These are phyloP conservation scores for Eupithecia centaureata DNA, from an alignment of 2,888 invertebrate species.

Conservation along the genomic window DNA sequence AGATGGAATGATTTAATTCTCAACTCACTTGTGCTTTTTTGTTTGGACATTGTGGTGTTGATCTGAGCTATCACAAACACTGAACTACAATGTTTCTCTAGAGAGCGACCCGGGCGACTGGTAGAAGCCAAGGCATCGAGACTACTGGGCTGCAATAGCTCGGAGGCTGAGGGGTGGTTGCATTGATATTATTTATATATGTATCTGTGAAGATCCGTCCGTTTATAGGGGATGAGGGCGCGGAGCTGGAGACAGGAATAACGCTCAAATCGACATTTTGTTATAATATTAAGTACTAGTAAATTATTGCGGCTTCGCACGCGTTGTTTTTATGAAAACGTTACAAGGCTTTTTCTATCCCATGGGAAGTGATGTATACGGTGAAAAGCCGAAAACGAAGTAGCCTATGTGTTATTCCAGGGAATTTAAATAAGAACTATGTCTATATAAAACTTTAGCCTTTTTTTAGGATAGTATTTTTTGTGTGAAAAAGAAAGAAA, in stretches of 20 bases:
- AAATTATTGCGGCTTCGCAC: too few relatives aligned
- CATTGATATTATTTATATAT: neutral
- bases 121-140: neutral
- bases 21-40: neutral
- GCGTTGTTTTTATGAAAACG: too few relatives aligned
- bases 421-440: too few relatives aligned
- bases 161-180: neutral
- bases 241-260: neutral
- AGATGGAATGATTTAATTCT: neutral
- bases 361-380: too few relatives aligned
- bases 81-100: neutral
- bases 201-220: neutral
- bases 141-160: conserved; percentile 2
- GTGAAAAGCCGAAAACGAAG: too few relatives aligned
- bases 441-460: too few relatives aligned
- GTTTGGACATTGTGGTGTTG: neutral
- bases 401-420: too few relatives aligned
- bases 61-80: neutral
- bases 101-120: neutral
- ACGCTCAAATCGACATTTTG: too few relatives aligned
- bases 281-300: too few relatives aligned
- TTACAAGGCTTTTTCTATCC: too few relatives aligned
- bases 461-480: too few relatives aligned
- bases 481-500: too few relatives aligned
- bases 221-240: neutral